Base-by-base conservation (phyloP, 2,888 invertebrate species). In the Amphiduros pacificus region DNA sequence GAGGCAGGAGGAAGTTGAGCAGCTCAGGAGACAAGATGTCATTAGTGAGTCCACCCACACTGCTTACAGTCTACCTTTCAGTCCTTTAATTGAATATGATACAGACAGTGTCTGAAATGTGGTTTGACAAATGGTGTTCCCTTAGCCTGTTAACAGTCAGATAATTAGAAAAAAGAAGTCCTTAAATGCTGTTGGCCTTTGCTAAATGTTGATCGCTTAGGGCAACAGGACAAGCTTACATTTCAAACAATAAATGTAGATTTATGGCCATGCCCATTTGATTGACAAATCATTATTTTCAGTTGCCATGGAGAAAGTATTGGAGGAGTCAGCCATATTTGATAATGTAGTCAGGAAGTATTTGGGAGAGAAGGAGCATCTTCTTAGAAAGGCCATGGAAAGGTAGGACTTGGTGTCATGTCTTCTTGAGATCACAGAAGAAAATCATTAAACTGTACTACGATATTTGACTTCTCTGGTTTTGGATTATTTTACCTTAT, bases 1-100 rank as follows among this genome's bases (percentile, higher is more conserved):
- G 6, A 64, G 74, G 53, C 75, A 76, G 69, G 80, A 81, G 60
- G 80, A 81, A 59, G 53, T 74, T 2, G 73, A 74, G 32, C 76
- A 75, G 49, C 66, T 82, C 20, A 65, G 80, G 48, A 77, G 74
- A 58, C 71, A 75, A 61, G 82, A 82, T 22, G 74, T 80, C 20
- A 71, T 80, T 26, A 68, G 81, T 81, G 67, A 62, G 59, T 40
- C 4, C 1, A 2, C 27, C 26, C 36, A 29, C 51, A n/a, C n/a
- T n/a, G n/a, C n/a, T n/a, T n/a, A n/a, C n/a, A n/a, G n/a, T n/a
- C 36, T 36, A 36, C 17, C 36, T 36, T 36, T 36, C 17, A 36
- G 11, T 11, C 17, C 36, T 36, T 11, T 17, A 11, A 11, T 9
- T 11, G 36, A 36, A 11, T 36, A 11, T 9, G 36, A 9, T 36